Evolutionary conservation across 1,140 invertebrate genomes (phyloP).

Genomic region (Cotesia chilonis): DNA sequence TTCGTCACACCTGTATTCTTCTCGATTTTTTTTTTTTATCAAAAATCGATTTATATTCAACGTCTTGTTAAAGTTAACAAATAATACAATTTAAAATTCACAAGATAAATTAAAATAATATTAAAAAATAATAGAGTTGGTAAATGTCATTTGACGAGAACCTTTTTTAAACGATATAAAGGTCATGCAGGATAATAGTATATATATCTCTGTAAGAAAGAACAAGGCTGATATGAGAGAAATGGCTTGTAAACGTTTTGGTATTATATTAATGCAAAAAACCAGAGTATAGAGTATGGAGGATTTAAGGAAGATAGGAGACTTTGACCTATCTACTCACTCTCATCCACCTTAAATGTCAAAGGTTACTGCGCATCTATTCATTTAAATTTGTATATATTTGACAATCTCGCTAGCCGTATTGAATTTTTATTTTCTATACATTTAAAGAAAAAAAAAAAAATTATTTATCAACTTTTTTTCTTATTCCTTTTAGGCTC

Average conservation of each 20-base stretch:
- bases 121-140: too few species aligned
- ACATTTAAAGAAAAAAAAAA: not conserved
- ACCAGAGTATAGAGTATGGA: not conserved
- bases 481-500: not conserved
- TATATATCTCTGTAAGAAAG: not conserved
- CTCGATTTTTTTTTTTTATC: too few species aligned
- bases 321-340: not conserved
- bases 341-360: conserved; percentile 32
- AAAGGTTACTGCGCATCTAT: conserved; percentile 31
- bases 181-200: not conserved
- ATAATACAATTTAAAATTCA: too few species aligned
- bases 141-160: too few species aligned
- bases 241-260: not conserved
- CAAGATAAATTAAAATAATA: too few species aligned
- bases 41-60: too few species aligned
- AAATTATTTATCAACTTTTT: too few species aligned
- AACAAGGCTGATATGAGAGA: not conserved
- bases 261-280: not conserved
- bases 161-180: too few species aligned
- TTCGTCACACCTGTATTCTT: too few species aligned
- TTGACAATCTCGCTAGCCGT: not conserved
- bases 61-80: too few species aligned
- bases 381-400: conserved; percentile 3
- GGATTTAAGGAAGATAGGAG: not conserved
- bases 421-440: not conserved